Evolutionary conservation across 2,888 invertebrate species (phyloP).

Genomic region (Dendrolimus houi): DNA sequence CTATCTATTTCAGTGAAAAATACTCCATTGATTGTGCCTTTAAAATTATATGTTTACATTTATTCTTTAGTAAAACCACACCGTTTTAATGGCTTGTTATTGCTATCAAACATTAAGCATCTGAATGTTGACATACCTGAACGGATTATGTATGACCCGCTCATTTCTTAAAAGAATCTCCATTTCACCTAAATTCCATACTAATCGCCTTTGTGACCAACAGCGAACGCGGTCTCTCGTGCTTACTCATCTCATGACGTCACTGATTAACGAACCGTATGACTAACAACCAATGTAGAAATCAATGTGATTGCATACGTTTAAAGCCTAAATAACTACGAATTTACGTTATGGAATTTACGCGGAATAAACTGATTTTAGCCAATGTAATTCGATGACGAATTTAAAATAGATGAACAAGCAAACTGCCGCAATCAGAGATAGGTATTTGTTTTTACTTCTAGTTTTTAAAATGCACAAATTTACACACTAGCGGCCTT

Average conservation of each 20-base stretch:
- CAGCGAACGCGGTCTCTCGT: conserved; percentile 32
- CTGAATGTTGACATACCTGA: not conserved
- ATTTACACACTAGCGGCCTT: no score
- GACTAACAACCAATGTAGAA: conserved; percentile 55
- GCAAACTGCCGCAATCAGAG: no score
- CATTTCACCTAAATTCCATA: conserved; percentile 44
- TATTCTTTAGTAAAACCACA: no score
- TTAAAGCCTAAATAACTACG: conserved; percentile 1
- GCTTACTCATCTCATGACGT: conserved; percentile 67
- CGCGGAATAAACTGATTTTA: not conserved
- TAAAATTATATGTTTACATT: no score
- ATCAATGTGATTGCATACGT: conserved; percentile 20
- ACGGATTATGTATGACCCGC: conserved; percentile 7
- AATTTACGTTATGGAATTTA: not conserved
- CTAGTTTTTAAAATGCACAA: no score
- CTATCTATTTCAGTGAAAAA: no score
- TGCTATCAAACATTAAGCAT: not conserved
- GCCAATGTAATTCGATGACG: no score
- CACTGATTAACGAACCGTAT: conserved; percentile 55
- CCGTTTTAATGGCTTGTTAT: not conserved
- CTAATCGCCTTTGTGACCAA: conserved; percentile 41
- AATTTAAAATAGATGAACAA: no score
- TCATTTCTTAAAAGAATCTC: conserved; percentile 30
- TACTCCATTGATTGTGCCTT: no score
- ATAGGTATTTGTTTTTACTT: no score